Conservation (phyloP, 2,888 invertebrate species). For the Steinernema hermaphroditum region DNA sequence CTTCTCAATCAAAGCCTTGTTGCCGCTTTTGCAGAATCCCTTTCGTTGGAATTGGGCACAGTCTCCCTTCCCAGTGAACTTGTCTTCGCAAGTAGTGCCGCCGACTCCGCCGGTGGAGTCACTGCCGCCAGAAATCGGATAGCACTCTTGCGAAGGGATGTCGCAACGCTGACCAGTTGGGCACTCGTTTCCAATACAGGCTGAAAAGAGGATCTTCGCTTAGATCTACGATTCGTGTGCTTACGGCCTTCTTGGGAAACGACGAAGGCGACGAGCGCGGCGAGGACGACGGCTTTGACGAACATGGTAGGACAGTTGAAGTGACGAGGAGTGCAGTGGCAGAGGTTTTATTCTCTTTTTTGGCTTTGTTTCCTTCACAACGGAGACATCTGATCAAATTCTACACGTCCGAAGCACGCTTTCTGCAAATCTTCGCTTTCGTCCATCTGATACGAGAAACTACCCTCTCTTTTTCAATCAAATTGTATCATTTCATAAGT, state of each 20-base stretch:
- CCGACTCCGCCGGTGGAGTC: too few species aligned
- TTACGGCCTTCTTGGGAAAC: not conserved
- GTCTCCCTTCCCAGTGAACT: not conserved
- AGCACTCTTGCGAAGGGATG: not conserved
- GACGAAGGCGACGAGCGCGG: not conserved
- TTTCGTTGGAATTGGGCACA: not conserved
- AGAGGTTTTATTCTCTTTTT: too few species aligned
- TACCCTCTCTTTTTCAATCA: too few species aligned
- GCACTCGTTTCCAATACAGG: not conserved
- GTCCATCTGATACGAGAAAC: too few species aligned
- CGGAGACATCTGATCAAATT: too few species aligned
- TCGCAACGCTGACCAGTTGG: not conserved
- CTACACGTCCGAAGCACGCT: too few species aligned
- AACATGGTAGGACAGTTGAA: too few species aligned
- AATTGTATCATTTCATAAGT: too few species aligned
- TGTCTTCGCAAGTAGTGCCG: not conserved
- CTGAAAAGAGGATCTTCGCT: not conserved
- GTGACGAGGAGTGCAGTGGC: too few species aligned
- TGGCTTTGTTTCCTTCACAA: too few species aligned
- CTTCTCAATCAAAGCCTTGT: not conserved
- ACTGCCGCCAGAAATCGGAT: too few species aligned
- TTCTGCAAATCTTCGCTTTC: too few species aligned
- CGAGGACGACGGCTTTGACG: not conserved
- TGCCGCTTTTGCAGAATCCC: not conserved
- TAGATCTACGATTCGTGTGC: not conserved